A percentile compares a stretch with the other conserved stretches of the same genome.
Evolutionary conservation across 2,888 invertebrate species (phyloP).

Genomic region (Lasius platythorax): DNA sequence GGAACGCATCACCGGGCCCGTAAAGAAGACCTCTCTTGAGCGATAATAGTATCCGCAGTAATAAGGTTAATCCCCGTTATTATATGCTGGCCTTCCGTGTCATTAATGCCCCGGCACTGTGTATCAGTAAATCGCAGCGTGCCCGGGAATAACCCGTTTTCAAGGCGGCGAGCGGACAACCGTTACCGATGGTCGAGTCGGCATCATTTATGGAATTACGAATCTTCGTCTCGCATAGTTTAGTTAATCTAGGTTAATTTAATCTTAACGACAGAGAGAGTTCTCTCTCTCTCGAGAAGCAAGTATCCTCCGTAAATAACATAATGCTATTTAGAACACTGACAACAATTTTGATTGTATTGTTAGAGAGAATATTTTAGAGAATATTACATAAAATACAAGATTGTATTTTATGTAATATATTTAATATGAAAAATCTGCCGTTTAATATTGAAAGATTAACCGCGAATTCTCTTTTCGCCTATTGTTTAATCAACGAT

Average conservation of each 20-base stretch:
- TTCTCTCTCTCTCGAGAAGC: neutral
- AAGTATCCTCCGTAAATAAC: neutral
- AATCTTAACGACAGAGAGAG: neutral
- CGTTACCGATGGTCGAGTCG: conserved; percentile 19
- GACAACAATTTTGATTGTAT: neutral
- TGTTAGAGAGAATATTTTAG: no score
- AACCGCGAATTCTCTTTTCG: neutral
- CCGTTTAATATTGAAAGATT: neutral
- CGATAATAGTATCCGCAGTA: conserved; percentile 37
- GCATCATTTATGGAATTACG: conserved; percentile 20
- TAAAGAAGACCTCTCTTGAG: conserved; percentile 31
- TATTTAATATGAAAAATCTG: neutral
- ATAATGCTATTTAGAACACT: neutral
- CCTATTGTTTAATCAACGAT: neutral
- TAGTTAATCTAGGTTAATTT: conserved; percentile 22
- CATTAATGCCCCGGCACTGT: conserved; percentile 31
- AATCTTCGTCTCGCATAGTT: neutral
- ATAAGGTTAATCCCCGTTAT: conserved; percentile 52
- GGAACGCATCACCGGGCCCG: conserved; percentile 34
- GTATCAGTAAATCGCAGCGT: conserved; percentile 41
- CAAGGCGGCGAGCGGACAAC: conserved; percentile 25
- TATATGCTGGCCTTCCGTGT: conserved; percentile 28
- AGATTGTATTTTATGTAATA: neutral
- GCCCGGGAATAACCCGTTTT: conserved; percentile 40
- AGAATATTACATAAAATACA: no score